Evolutionary conservation across 2,888 invertebrate genomes (phyloP).

Genomic region (Drepana falcataria): DNA sequence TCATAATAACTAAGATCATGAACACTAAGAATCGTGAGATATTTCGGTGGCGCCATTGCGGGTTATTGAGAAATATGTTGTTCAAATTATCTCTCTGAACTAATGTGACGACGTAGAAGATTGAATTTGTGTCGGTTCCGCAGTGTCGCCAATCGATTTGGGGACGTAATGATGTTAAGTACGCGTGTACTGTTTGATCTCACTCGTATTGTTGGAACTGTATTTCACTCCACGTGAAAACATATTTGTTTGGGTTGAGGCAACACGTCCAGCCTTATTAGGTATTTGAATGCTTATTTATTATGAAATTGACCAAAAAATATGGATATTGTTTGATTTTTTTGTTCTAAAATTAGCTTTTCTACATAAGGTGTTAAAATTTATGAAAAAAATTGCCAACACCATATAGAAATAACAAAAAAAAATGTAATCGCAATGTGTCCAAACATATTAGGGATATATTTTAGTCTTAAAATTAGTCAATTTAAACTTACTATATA

Average conservation of each 20-base stretch:
- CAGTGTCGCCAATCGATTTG: no score
- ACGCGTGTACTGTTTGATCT: conserved; percentile 60
- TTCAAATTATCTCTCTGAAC: no score
- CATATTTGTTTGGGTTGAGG: conserved; percentile 43
- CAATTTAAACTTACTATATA: conserved; percentile 51
- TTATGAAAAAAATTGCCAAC: conserved; percentile 35
- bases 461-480: conserved; percentile 64
- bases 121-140: no score
- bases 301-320: conserved; percentile 61
- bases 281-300: conserved; percentile 41
- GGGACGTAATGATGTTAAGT: no score
- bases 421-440: conserved; percentile 38
- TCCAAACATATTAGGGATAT: conserved; percentile 54
- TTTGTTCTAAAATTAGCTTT: conserved; percentile 50
- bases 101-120: no score
- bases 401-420: conserved; percentile 32
- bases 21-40: no score
- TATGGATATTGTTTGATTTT: conserved; percentile 44
- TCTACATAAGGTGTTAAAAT: conserved; percentile 52
- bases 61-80: no score
- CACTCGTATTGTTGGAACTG: conserved; percentile 44
- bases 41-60: no score
- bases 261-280: conserved; percentile 58
- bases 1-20: no score
- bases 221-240: conserved; percentile 37